phyloP scores from a whole-genome alignment of 2,113 vertebrate species.

The Triplophysa dalaica region DNA sequence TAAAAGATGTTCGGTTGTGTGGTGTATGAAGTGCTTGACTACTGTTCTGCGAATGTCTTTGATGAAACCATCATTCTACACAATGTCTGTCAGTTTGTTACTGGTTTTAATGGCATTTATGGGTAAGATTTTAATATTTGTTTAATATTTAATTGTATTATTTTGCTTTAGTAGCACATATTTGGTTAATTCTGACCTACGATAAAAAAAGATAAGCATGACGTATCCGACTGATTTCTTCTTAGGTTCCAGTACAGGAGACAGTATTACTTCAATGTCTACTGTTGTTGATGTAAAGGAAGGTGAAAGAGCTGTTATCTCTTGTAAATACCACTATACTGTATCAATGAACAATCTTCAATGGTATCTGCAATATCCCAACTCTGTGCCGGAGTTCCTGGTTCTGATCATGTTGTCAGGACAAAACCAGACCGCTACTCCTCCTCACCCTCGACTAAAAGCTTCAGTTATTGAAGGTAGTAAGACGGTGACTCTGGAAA shows the following conservation, averaged over 20 bases:
- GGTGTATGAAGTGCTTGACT: background rate
- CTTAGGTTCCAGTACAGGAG: conserved; percentile 10
- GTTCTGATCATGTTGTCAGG: conserved; percentile 12
- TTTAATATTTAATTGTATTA: background rate
- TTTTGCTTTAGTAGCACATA: background rate
- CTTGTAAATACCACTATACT: conserved; percentile 26
- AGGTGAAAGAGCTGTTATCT: conserved; percentile 6
- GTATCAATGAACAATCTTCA: conserved; percentile 36
- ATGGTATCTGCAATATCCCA: conserved; percentile 45
- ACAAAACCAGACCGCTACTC: background rate
- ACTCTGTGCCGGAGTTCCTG: conserved; percentile 8
- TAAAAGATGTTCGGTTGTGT: background rate
- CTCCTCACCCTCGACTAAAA: conserved; percentile 25
- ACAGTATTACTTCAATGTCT: conserved; percentile 16
- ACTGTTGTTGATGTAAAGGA: background rate
- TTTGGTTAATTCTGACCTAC: background rate
- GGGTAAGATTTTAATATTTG: conserved; percentile 20
- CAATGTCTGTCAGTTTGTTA: background rate
- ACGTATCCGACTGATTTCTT: background rate
- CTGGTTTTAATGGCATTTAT: background rate
- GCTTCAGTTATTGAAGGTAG: background rate
- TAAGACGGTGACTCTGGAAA: background rate
- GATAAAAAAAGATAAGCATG: too few relatives aligned
- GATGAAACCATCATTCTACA: background rate
- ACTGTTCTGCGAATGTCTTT: background rate